Base-by-base conservation (phyloP, 1,140 invertebrate species). In the Drosophila orosa region DNA sequence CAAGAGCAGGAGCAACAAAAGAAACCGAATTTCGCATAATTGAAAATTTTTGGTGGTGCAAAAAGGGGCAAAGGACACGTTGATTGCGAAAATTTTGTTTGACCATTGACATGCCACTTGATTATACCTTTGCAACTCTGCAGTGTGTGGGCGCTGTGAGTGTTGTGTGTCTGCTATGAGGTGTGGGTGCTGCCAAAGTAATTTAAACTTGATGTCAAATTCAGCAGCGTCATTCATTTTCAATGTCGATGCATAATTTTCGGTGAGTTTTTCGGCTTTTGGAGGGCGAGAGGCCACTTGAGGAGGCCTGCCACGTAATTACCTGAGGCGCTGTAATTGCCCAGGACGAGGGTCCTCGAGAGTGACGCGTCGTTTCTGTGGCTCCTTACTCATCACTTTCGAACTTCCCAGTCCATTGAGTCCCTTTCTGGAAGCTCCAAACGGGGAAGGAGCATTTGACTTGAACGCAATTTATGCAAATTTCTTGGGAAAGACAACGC, bases 141-240 rank as follows among this genome's bases (percentile, higher is more conserved):
- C 29, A 10, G 13, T 17, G 62, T 37, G 25, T 37, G n/a, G 54
- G 29, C 50, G 15, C 13, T 45, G 29, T 27, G 15, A 22, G 12
- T 42, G 13, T 57, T 39, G 15, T 45, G n/a, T 68, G 44, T 24
- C 9, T 31, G 24, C 15, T 40, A 17, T 58, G 44, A 25, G 45
- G 57, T 69, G 45, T 17, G 55, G 48, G 59, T 45, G 66, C 48
- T 44, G 69, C 50, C 59, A 71, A 83, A 81, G 87, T 81, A 90
- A 90, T 90, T 90, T 90, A 83, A 90, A 90, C 87, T 90, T 84
- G 73, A 90, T 90, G 87, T 90, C 87, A 90, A 82, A 89, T 90
- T 90, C 87, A 90, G 84, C 71, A 73, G 65, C 67, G 84, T 87
- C 84, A 89, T 87, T 89, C 80, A 89, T 77, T 89, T 80, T 77